These are phyloP conservation scores for Eulemur mongoz DNA, from an alignment of 2,797 vertebrate species.

Conservation along the genomic window DNA sequence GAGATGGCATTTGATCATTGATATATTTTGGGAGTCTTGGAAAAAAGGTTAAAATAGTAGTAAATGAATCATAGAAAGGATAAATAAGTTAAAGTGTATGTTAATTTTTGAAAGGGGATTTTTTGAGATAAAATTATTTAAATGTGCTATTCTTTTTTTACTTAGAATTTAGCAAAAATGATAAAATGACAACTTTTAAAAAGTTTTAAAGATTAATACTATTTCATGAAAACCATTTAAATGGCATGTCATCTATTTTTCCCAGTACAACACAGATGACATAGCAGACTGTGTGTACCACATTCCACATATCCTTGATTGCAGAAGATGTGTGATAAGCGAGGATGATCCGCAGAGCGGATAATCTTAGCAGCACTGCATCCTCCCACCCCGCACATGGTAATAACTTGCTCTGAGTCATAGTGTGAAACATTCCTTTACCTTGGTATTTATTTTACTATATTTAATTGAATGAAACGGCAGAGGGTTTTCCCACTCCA, in stretches of 20 bases:
- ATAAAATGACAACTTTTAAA: not conserved
- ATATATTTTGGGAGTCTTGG: not conserved
- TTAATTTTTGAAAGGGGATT: not conserved
- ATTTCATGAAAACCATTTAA: not conserved
- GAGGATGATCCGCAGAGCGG: not conserved
- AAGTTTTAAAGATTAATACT: slow-evolving; percentile 45
- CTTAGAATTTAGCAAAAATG: slow-evolving; percentile 7
- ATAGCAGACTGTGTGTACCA: not conserved
- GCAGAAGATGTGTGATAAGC: not conserved
- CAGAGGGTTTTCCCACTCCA: slow-evolving; percentile 1
- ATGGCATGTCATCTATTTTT: not conserved
- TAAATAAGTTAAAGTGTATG: not conserved
- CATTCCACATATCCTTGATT: too few relatives aligned
- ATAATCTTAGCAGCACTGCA: accelerated
- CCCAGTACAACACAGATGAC: not conserved
- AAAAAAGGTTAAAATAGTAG: not conserved
- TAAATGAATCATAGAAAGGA: not conserved
- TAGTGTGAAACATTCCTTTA: not conserved
- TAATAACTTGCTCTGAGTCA: not conserved
- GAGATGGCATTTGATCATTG: not conserved
- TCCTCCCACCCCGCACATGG: not conserved
- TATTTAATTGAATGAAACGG: slow-evolving; percentile 31
- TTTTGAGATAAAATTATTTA: not conserved
- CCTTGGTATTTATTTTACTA: slow-evolving; percentile 3
- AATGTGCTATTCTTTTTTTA: not conserved